Base-by-base conservation (phyloP, 2,113 vertebrate genomes). In the Trochalopteron elliotii region DNA sequence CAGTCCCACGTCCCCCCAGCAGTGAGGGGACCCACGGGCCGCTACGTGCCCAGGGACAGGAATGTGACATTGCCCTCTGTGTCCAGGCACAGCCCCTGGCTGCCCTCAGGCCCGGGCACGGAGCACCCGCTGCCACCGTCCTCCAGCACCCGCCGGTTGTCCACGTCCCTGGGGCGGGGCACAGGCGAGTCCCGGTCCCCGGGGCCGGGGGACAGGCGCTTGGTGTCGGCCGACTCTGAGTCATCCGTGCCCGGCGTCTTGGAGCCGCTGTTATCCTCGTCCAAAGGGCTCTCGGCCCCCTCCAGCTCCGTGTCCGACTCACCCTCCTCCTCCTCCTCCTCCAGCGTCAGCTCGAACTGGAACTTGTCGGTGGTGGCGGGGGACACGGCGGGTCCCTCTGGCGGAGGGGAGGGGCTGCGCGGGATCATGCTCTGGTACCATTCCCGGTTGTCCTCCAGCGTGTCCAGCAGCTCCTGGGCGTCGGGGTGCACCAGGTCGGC, bases 351-450 rank as follows among this genome's bases (percentile, higher is more conserved):
- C 95, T 98, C 97, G 6, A 99, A 98, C 95, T 99, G 98, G 97
- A 99, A 99, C 91, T 98, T 98, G 60, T 99, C 98, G 0, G 95
- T 49, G 6, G 12, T 19, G 21, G 83, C 86, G 1, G 77, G 92
- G 68, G 90, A 96, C 15, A 15, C 94, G 0, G 84, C 90, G 10
- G 50, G 87, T 6, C 21, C 93, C 20, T 98, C 91, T 0, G 97
- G 96, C 2, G 97, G 88, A 4, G 97, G 98, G 9, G 93, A 98
- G 0, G 99, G 99, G 95, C 99, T 99, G 93, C 97, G 98, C 0
- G 98, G 98, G 89, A 99, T 99, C 98, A 99, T 99, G 97, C 99
- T 99, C 96, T 99, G 99, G 97, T 99, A 99, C 99, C 99, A 99
- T 42, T 99, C 98, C 23, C 99, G 97, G 97, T 99, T 99, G 95